Evolutionary conservation across 37 sponge, comb jelly and placozoan species (phyloP).

Genomic region (Halisarca cf. caerulea): DNA sequence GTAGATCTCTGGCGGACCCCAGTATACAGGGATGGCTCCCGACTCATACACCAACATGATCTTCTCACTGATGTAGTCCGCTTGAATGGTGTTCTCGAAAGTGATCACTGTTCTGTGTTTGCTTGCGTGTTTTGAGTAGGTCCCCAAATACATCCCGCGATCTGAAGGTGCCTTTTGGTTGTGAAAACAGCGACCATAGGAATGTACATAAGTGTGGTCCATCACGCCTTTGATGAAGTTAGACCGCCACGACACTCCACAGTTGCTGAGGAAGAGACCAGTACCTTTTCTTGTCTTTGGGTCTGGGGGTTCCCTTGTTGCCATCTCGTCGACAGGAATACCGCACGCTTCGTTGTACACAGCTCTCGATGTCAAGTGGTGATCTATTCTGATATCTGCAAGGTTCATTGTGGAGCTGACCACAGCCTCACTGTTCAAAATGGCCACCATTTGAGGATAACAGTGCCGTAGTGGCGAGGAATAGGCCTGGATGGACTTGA

Average conservation of each 20-base stretch:
- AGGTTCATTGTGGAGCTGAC: neutral
- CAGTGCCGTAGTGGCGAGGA: neutral
- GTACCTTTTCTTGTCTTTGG: conserved; percentile 11
- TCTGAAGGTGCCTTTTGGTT: neutral
- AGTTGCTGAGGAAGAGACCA: conserved; percentile 21
- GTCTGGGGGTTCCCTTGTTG: neutral
- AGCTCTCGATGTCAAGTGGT: conserved; percentile 1
- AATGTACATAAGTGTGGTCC: neutral
- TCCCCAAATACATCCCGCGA: neutral
- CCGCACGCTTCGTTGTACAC: conserved; percentile 1
- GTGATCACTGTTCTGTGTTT: neutral
- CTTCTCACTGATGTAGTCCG: conserved; percentile 27
- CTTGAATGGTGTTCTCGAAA: conserved; percentile 15
- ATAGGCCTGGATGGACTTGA: neutral
- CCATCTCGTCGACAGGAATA: no score
- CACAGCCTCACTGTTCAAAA: conserved; percentile 8
- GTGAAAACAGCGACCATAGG: conserved; percentile 18
- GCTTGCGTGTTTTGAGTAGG: neutral
- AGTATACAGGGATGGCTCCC: conserved; percentile 23
- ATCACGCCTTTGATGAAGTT: neutral
- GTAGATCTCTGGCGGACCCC: conserved; percentile 18
- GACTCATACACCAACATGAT: neutral
- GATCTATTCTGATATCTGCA: conserved; percentile 15
- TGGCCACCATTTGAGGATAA: neutral
- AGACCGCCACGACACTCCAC: neutral